Base-by-base conservation (phyloP, 92 coral and sea anemone genomes). In the Heliopora coerulea region DNA sequence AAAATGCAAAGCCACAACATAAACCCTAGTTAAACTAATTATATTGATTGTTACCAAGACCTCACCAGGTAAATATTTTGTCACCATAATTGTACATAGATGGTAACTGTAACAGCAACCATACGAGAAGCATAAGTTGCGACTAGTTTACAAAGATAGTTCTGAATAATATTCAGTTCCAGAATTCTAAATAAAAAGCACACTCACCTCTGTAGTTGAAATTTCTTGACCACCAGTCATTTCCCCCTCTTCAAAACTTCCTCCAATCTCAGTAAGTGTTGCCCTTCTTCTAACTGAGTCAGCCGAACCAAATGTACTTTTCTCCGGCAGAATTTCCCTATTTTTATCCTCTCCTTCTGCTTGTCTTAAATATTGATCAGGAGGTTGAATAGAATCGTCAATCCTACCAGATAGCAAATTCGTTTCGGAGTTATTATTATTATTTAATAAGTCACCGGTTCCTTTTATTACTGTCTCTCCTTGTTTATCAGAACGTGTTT, bases 231-330 rank as follows among this genome's bases (percentile, higher is more conserved):
- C 18, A 50, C 73, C 79, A 8, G 0, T 18, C 10, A 19, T 41
- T 24, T 65, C 82, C 1, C 59, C 87, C 56, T 79, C 84, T 19
- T 89, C 96, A 10, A 89, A 18, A 62, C 87, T 84, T 3, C 70
- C 80, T 6, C 72, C 59, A 34, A 89, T 62, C 59, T 89, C 96
- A n/a, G 96, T 76, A 17, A 89, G 79, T 32, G 96, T 89, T 6
- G 91, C 87, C 46, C 91, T 68, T 64, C 96, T 62, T 14, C 91
- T 83, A 8, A 87, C 54, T 34, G 50, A 25, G 61, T 72, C 0
- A 12, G 8, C 44, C 49, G 25, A 15, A 17, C 21, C 17, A 23
- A 15, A 34, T 39, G 54, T 24, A 29, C 62, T 56, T 49, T 67
- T 46, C 8, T 44, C 18, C 0, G 82, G 13, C 3, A 61, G 44